Evolutionary conservation across 2,797 vertebrate genomes (phyloP).

Genomic region (Pogonophryne albipinna): DNA sequence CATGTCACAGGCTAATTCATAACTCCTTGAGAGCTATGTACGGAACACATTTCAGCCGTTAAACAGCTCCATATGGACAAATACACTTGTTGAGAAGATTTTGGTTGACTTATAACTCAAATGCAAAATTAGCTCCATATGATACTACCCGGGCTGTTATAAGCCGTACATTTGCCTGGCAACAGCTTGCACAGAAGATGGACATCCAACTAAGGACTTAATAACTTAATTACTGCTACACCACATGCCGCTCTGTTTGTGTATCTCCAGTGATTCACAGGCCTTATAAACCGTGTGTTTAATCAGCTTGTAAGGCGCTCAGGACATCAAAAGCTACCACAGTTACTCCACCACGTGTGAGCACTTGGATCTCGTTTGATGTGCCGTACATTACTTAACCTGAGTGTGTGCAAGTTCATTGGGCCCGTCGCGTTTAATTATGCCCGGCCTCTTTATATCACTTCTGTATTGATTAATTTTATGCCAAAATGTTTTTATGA

Average conservation of each 20-base stretch:
- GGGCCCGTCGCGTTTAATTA: conserved; percentile 35
- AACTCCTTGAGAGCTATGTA: conserved; percentile 63
- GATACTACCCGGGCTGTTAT: conserved; percentile 51
- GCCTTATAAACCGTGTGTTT: conserved; percentile 55
- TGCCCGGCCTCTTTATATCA: not conserved
- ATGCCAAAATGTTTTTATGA: conserved; percentile 45
- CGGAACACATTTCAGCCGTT: conserved; percentile 70
- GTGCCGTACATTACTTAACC: conserved; percentile 39
- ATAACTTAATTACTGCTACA: conserved; percentile 65
- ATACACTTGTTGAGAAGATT: conserved; percentile 57
- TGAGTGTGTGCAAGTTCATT: conserved; percentile 35
- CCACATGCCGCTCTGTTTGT: conserved; percentile 50
- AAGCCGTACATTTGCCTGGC: conserved; percentile 55
- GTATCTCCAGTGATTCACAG: conserved; percentile 50
- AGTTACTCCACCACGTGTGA: conserved; percentile 64
- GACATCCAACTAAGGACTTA: conserved; percentile 52
- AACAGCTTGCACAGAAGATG: conserved; percentile 58
- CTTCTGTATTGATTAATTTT: conserved; percentile 33
- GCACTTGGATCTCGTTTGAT: conserved; percentile 45
- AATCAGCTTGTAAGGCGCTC: conserved; percentile 56
- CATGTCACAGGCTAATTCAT: conserved; percentile 82
- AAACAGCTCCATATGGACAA: conserved; percentile 79
- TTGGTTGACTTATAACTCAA: conserved; percentile 47
- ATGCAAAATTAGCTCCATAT: conserved; percentile 68
- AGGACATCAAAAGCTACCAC: conserved; percentile 64